Base-by-base conservation (phyloP, 2,888 invertebrate genomes). In the Pegoplata infirma region DNA sequence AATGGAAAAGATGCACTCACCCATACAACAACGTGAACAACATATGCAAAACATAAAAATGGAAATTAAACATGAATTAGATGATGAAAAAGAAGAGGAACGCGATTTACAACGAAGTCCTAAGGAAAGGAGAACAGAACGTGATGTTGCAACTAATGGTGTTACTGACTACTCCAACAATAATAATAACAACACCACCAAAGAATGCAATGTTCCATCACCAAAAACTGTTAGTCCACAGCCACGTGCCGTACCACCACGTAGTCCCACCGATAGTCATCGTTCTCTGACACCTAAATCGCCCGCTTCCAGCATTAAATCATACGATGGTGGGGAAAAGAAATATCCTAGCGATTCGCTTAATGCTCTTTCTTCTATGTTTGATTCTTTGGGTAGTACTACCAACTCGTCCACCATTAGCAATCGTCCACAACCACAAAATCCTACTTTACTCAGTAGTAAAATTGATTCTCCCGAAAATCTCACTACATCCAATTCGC, bases 301-400 rank as follows among this genome's bases (percentile, higher is more conserved):
- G 58, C 92, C 92, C 7, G 92, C 92, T 40, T 93, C 89, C 36
- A 88, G 89, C 67, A 89, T 88, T 75, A 88, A 88, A 53, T 88
- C 88, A 3, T 88, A 86, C 67, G 88, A 93, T 78, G 86, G 86
- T 16, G 86, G 86, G 14, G 89, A 86, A 82, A 92, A 92, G 84
- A 91, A 92, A 32, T 91, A 92, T 28, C 86, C 88, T 12, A 90
- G 90, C 47, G 93, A 93, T 69, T 93, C 94, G 55, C 90, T 96
- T 63, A 96, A 96, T 8, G 96, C 96, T 0, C 90, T 97, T 6
- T 96, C 96, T 23, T 96, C 96, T 21, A 97, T 97, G 97, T 97
- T 96, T 85, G 96, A 97, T 87, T 96, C 93, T 82, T 89, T 97
- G 61, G 95, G 89, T 83, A 88, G 88, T 82, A 85, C 79, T 8